phyloP scores from a whole-genome alignment of 2,797 vertebrate species.

The Pipistrellus pipistrellus region DNA sequence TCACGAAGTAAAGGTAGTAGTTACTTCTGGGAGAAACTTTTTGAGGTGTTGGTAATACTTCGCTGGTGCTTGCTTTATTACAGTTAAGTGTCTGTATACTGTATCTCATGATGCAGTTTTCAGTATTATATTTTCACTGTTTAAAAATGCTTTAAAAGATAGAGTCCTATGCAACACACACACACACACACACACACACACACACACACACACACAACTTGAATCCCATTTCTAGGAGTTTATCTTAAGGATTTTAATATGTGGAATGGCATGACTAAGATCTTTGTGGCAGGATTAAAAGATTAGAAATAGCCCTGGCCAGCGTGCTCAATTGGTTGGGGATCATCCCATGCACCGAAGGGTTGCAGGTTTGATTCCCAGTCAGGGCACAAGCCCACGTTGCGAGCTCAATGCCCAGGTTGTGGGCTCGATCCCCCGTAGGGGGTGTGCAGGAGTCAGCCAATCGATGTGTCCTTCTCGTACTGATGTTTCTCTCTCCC shows the following conservation, averaged over 20 bases:
- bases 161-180: neutral
- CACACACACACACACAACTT: neutral
- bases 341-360: too few species aligned
- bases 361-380: too few species aligned
- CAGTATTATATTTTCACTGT: neutral
- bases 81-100: neutral
- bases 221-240: neutral
- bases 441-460: too few species aligned
- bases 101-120: neutral
- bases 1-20: neutral
- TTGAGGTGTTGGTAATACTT: neutral
- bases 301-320: neutral
- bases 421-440: too few species aligned
- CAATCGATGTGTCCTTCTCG: too few species aligned
- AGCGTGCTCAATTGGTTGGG: too few species aligned
- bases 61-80: neutral
- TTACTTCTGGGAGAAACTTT: neutral
- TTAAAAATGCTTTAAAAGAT: conserved; percentile 15
- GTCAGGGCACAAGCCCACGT: too few species aligned
- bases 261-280: neutral
- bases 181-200: neutral
- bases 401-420: too few species aligned
- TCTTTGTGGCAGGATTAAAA: neutral
- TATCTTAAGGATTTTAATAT: neutral
- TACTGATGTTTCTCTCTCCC: too few species aligned